phyloP scores from a whole-genome alignment of 2,113 vertebrate genomes.

The Balaenoptera acutorostrata region DNA sequence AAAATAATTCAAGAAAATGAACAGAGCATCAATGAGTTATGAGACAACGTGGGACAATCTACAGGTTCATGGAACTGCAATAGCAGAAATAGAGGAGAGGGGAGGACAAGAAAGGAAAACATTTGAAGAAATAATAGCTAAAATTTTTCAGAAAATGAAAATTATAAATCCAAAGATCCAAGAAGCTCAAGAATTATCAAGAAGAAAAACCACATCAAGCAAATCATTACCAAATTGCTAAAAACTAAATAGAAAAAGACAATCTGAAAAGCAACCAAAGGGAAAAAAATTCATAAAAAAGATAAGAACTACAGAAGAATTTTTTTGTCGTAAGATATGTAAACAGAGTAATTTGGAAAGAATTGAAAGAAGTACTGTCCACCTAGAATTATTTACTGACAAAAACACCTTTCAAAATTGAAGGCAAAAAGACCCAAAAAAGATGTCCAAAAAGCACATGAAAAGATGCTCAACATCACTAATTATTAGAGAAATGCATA shows the following conservation, averaged over 20 bases:
- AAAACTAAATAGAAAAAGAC: neutral
- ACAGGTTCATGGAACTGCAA: too few relatives aligned
- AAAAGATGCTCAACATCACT: too few relatives aligned
- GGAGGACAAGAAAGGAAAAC: neutral
- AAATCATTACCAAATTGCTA: neutral
- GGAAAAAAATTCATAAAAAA: neutral
- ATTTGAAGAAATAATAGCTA: neutral
- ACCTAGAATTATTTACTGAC: neutral
- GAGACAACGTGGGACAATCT: neutral
- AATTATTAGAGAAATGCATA: too few relatives aligned
- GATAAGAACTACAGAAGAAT: neutral
- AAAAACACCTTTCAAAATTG: neutral
- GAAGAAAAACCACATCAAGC: neutral
- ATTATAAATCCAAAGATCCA: neutral
- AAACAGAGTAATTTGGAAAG: neutral
- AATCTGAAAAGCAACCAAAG: neutral
- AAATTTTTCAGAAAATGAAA: neutral
- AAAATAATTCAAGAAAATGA: neutral
- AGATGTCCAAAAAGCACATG: too few relatives aligned
- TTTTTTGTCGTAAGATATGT: neutral
- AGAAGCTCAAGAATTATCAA: neutral
- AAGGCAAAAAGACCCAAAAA: neutral
- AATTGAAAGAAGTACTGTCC: neutral
- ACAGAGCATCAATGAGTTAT: neutral
- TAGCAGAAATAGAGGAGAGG: neutral